These are phyloP conservation scores for Cephus sareptanus DNA, from an alignment of 2,888 invertebrate species.

Conservation along the genomic window DNA sequence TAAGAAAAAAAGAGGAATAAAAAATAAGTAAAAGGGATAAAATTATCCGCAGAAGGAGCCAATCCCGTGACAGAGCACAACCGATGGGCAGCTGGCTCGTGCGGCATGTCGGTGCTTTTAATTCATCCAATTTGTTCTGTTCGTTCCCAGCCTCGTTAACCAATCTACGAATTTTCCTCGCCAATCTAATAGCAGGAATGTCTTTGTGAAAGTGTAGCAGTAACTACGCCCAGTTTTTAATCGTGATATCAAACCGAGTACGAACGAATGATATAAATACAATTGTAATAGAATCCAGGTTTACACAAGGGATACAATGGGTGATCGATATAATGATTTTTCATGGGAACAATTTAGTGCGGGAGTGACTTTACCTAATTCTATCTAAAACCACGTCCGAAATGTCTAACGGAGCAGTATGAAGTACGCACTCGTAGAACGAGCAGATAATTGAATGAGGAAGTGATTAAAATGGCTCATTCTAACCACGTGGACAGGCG, in stretches of 20 bases:
- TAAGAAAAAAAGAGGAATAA: background rate
- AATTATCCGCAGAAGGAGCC: background rate
- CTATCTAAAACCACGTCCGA: background rate
- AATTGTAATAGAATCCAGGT: background rate
- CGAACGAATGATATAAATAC: background rate
- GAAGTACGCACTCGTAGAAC: background rate
- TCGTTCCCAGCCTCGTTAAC: constrained; percentile 48
- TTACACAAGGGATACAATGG: background rate
- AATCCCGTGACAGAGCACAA: constrained; percentile 53
- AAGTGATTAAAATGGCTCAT: constrained; percentile 32
- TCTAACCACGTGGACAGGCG: constrained; percentile 25
- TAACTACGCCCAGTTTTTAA: background rate
- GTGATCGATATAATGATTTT: background rate
- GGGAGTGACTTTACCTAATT: background rate
- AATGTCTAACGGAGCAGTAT: background rate
- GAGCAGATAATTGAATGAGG: constrained; percentile 35
- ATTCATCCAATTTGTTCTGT: constrained; percentile 54
- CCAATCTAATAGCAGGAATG: constrained; percentile 39
- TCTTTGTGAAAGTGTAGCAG: background rate
- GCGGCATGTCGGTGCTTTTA: constrained; percentile 42
- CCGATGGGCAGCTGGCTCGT: constrained; percentile 31
- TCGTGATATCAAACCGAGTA: background rate
- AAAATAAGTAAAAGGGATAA: background rate
- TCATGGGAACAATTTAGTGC: background rate
- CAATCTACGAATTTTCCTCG: constrained; percentile 58